Evolutionary conservation across 92 coral and sea anemone species (phyloP).

Genomic region (Hydrozoanthus gracilis): DNA sequence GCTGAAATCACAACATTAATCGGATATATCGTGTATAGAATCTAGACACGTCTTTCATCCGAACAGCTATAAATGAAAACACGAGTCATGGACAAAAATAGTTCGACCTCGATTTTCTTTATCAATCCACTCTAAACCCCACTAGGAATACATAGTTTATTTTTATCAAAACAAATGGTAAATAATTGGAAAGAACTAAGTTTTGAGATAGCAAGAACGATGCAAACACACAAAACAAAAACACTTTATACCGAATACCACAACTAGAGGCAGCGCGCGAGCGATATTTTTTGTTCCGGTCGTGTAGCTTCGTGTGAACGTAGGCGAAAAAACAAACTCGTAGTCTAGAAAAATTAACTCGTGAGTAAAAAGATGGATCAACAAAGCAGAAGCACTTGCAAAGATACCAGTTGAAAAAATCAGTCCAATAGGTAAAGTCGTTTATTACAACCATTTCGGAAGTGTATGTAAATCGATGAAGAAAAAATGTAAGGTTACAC

Average conservation of each 20-base stretch:
- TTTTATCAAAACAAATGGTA: neutral
- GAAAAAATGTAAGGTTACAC: neutral
- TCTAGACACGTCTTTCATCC: too few relatives aligned
- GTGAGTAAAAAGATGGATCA: too few relatives aligned
- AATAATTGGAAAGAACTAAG: neutral
- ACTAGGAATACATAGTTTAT: neutral
- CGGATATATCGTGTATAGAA: too few relatives aligned
- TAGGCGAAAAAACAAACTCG: too few relatives aligned
- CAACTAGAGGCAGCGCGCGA: too few relatives aligned
- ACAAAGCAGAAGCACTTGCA: neutral
- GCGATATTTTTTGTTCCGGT: too few relatives aligned
- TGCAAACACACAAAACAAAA: too few relatives aligned
- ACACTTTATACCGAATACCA: too few relatives aligned
- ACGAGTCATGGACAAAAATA: conserved; percentile 15
- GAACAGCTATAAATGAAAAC: neutral
- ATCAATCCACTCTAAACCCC: neutral
- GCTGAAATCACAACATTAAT: too few relatives aligned
- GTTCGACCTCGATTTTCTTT: neutral
- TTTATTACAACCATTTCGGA: neutral
- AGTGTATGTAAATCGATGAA: neutral
- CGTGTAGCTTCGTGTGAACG: too few relatives aligned
- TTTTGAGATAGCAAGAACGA: too few relatives aligned
- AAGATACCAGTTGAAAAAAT: neutral
- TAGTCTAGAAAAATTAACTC: too few relatives aligned
- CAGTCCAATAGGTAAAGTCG: neutral